These are phyloP conservation scores for Tachina fera DNA, from an alignment of 2,888 invertebrate species.

Conservation along the genomic window DNA sequence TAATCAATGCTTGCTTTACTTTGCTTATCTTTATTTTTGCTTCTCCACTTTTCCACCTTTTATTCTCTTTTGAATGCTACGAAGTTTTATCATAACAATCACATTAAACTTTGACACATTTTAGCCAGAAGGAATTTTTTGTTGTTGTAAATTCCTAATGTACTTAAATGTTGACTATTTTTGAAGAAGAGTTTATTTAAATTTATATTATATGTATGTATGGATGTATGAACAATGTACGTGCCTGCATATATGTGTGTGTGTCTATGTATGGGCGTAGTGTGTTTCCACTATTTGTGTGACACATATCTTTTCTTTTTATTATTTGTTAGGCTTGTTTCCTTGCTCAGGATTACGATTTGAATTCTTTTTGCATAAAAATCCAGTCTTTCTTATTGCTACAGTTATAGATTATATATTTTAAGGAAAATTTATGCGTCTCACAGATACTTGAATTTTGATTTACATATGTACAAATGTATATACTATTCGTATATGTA, in stretches of 20 bases:
- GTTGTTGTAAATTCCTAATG: not conserved
- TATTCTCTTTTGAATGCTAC: not conserved
- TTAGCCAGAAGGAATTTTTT: not conserved
- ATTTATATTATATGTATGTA: not conserved
- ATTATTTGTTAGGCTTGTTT: slow-evolving; percentile 26
- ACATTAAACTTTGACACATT: slow-evolving; percentile 51
- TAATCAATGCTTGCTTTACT: slow-evolving; percentile 59
- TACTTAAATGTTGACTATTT: slow-evolving; percentile 23
- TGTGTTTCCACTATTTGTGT: slow-evolving; percentile 14
- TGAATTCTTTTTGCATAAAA: slow-evolving; percentile 71
- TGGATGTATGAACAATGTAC: not conserved
- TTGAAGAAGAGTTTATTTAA: slow-evolving; percentile 21
- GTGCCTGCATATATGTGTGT: not conserved
- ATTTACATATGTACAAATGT: no score
- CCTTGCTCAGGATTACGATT: slow-evolving; percentile 56
- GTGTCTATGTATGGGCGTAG: not conserved
- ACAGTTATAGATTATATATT: slow-evolving; percentile 59
- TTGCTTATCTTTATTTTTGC: slow-evolving; percentile 29
- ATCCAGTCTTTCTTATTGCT: slow-evolving; percentile 59
- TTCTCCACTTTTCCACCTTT: not conserved
- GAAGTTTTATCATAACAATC: slow-evolving; percentile 47
- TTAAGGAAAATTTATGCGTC: slow-evolving; percentile 46
- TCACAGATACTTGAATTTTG: slow-evolving; percentile 46
- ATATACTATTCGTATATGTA: not conserved
- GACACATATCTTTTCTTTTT: not conserved